Base-by-base conservation (phyloP, 2,888 invertebrate genomes). In the Luperina nickerlii region DNA sequence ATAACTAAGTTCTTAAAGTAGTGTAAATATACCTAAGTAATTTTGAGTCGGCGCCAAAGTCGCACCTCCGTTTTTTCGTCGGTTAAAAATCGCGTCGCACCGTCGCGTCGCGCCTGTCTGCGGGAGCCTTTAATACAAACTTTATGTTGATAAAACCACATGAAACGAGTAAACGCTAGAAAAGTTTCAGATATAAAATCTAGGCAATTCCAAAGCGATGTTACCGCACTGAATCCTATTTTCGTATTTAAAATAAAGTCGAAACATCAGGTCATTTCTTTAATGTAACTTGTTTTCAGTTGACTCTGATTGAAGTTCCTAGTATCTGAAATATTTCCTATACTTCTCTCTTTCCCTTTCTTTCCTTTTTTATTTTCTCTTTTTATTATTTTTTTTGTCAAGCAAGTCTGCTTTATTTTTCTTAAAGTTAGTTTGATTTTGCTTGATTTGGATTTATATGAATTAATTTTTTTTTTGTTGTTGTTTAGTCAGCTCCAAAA, bases 101-200 rank as follows among this genome's bases (percentile, higher is more conserved):
- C 51, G 51, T 51, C 48, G 48, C 13, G 13, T 48, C 48, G 48
- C 48, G 15, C 48, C 24, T 57, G 24, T 9, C 57, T 57, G 8
- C 1, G 57, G 57, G 24, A 57, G 57, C 24, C 57, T 24, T 54
- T 75, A 62, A 20, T 62, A 27, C 11, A 15, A 83, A 84, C 65
- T 74, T 84, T 84, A 67, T 74, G 78, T 62, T 38, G 54, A 24
- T 54, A 24, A 75, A 54, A 65, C 45, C 57, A 24, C 27, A 71
- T 51, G 66, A 79, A 82, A 71, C 45, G 32, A 48, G 38, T 48
- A 60, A 20, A 32, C 48, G 32, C 48, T 72, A 57, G 63, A 62
- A 83, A 74, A 67, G 62, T 84, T 71, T 67, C 48, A 63, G 65
- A 9, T 73, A 79, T 70, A 63, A 71, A 83, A 78, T 51, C 42